Evolutionary conservation across 2,888 invertebrate genomes (phyloP), one percentile per base, ranked within the genome.

Genomic region (Papilio protenor): DNA sequence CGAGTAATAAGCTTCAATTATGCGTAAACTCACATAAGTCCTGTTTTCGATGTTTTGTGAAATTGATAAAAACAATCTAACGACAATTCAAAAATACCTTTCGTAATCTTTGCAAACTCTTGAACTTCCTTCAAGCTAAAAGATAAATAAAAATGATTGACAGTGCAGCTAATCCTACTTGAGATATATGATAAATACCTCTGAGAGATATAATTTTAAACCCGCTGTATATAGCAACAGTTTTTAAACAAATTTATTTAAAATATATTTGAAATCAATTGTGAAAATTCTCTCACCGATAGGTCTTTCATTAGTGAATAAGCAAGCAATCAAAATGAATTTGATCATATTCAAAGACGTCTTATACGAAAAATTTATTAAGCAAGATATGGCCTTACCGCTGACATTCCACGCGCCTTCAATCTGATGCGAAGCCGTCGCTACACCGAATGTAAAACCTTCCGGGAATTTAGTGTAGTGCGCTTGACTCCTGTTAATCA

Each of bases 351-450:
- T 14, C 49, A 49, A 16, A 49, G 49, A 49, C 16, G 2, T 49
- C 49, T 4, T 2, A n/a, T 55, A 33, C 40, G 40, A n/a, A 18
- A 55, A n/a, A 55, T 18, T 0, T n/a, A 55, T n/a, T n/a, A 55
- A 55, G 21, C 10, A 55, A 55, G n/a, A 23, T n/a, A 27, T n/a
- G 12, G 21, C 81, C 95, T 94, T 87, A 96, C 96, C 96, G 81
- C 92, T 95, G 66, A 92, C 91, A 85, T 96, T 95, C 96, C 96
- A 96, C 11, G 94, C 95, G 12, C 96, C 96, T 88, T 96, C 96
- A 70, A 96, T 95, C 87, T 96, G 96, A 86, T 96, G 95, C 40
- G 96, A 89, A 2, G 96, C 95, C 16, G 96, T 95, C 4, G 95
- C 95, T 11, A 95, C 94, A 59, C 95, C 95, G 79, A 95, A 95